Percentiles rank a stretch among this genome's conserved stretches.
phyloP scores from a whole-genome alignment of 2,888 invertebrate species.

The Arrhopalites spinosus region DNA sequence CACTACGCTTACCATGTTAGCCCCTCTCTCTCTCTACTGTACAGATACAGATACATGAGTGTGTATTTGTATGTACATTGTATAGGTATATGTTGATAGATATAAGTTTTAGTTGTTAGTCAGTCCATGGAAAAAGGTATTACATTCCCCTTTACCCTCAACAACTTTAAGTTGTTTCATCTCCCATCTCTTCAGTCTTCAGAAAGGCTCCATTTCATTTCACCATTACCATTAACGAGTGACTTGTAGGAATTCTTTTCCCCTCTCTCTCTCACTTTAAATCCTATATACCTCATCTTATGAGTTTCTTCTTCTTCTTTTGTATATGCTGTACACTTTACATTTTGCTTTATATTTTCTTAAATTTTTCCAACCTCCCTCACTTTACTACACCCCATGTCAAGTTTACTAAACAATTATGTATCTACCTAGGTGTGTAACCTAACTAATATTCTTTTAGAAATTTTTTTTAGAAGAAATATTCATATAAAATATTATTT shows the following conservation, averaged over 20 bases:
- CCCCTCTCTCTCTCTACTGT: background rate
- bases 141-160: slow-evolving; percentile 9
- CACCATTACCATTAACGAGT: slow-evolving; percentile 35
- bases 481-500: no score
- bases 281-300: background rate
- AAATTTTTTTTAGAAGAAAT: no score
- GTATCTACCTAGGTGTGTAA: no score
- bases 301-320: background rate
- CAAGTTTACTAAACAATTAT: no score
- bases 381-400: background rate
- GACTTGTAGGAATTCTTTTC: slow-evolving; percentile 31
- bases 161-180: slow-evolving; percentile 23
- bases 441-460: no score
- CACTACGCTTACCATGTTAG: background rate
- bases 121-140: slow-evolving; percentile 17
- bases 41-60: background rate
- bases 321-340: background rate
- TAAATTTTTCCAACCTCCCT: background rate
- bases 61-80: background rate
- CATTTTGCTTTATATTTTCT: background rate
- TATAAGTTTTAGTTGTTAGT: background rate
- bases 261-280: slow-evolving; percentile 13
- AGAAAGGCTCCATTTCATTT: slow-evolving; percentile 23
- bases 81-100: background rate
- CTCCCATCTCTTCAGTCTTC: background rate